Evolutionary conservation across 1,140 invertebrate species (phyloP).

Genomic region (Platyscapa corneri): DNA sequence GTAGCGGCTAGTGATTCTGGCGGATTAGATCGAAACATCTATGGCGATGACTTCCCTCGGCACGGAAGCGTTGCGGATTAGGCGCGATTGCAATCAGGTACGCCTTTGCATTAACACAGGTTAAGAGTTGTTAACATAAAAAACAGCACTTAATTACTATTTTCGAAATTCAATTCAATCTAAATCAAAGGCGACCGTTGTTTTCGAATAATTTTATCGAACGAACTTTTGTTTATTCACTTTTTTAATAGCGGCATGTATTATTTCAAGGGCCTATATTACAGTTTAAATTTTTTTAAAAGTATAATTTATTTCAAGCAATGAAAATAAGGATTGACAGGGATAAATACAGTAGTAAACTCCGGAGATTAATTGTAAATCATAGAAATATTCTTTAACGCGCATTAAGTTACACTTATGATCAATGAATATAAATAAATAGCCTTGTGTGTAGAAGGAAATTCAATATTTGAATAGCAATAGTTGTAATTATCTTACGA

Average conservation of each 20-base stretch:
- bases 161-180: not conserved
- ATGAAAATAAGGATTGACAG: too few species aligned
- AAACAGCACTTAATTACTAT: not conserved
- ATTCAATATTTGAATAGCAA: too few species aligned
- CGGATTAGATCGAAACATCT: constrained; percentile 57
- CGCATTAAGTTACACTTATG: too few species aligned
- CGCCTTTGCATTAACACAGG: not conserved
- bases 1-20: constrained; percentile 57
- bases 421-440: too few species aligned
- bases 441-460: too few species aligned
- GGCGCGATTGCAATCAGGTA: constrained; percentile 58
- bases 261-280: not conserved
- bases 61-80: constrained; percentile 58
- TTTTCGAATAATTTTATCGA: not conserved
- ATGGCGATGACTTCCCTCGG: constrained; percentile 56
- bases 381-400: too few species aligned
- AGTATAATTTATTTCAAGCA: too few species aligned
- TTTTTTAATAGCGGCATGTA: not conserved
- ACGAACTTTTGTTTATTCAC: not conserved
- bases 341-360: too few species aligned
- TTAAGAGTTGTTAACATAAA: too few species aligned
- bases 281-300: too few species aligned
- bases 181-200: not conserved
- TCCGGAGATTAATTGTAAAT: too few species aligned
- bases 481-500: too few species aligned